Base-by-base conservation (phyloP, 2,113 vertebrate genomes). In the Mus spicilegus region DNA sequence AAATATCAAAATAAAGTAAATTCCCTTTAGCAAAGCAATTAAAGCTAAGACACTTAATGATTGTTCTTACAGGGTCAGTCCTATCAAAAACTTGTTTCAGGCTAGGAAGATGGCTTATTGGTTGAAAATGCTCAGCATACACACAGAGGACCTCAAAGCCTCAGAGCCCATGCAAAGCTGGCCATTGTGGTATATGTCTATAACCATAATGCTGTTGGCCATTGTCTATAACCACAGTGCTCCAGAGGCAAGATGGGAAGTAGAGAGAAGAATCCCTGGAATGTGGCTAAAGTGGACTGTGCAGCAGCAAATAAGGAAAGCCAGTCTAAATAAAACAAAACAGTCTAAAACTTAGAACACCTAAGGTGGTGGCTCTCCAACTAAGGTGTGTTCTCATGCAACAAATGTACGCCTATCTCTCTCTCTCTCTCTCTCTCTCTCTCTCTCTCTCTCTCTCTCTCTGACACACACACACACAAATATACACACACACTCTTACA, bases 1-100 rank as follows among this genome's bases (percentile, higher is more conserved):
- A 19, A 19, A 42, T 67, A 26, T 80, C 33, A 82, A 73, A 54
- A n/a, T 80, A 24, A 70, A 87, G 33, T 46, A 30, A 90, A 82
- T 81, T 87, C 46, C 42, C 87, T 87, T 94, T 54, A 78, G 56
- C 78, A 46, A 89, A 94, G 78, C 28, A 77, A 89, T 76, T 69
- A 91, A 42, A 89, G 56, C 42, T 76, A 65, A 93, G 56, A 92
- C 94, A 77, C 30, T 11, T 20, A 42, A 76, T 46, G 72, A 51
- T 63, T 65, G 36, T 70, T 42, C 91, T 89, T 92, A 63, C 17
- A 70, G 51, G 58, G n/a, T 20, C 8, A 58, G 54, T 28, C 26
- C 14, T 46, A 42, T 42, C 39, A 13, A 76, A 46, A 26, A 5
- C 22, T 14, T 30, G 8, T 46, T 46, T 67, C 39, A 67, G 61